These are phyloP conservation scores for Schizopygopsis pylzovi DNA, from an alignment of 2,797 vertebrate genomes.

Conservation along the genomic window DNA sequence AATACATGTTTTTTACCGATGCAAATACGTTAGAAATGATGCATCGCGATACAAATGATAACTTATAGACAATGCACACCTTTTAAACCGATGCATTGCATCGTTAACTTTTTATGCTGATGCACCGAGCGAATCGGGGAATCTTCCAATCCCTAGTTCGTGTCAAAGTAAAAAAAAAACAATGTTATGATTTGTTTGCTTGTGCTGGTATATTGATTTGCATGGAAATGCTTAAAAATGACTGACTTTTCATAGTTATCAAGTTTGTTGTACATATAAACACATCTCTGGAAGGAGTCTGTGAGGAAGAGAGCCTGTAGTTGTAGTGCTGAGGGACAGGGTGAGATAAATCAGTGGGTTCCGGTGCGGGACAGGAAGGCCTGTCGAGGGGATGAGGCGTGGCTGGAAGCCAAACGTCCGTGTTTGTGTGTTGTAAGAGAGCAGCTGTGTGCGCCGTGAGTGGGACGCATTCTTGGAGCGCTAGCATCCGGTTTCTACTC, in stretches of 20 bases:
- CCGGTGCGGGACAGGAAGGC: slow-evolving; percentile 50
- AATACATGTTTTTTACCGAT: too few species aligned
- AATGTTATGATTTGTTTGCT: not conserved
- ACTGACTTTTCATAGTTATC: not conserved
- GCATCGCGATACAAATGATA: too few species aligned
- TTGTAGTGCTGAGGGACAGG: not conserved
- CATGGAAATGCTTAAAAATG: not conserved
- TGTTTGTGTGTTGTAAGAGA: slow-evolving; percentile 44
- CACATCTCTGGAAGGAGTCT: not conserved
- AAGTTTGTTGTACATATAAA: not conserved
- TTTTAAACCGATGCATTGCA: too few species aligned
- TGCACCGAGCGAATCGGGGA: too few species aligned
- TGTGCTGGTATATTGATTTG: not conserved
- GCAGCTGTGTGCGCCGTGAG: slow-evolving; percentile 56
- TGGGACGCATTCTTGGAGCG: slow-evolving; percentile 36
- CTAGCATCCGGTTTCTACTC: slow-evolving; percentile 47
- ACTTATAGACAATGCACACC: too few species aligned
- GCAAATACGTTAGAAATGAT: too few species aligned
- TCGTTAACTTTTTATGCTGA: too few species aligned
- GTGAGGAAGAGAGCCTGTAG: not conserved
- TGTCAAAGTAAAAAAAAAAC: not conserved
- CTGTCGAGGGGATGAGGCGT: slow-evolving; percentile 49
- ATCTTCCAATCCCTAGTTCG: too few species aligned
- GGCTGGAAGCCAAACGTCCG: slow-evolving; percentile 42
- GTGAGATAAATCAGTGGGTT: slow-evolving; percentile 27